Conservation (phyloP, 2,113 vertebrate species). For the Phoxinus phoxinus region DNA sequence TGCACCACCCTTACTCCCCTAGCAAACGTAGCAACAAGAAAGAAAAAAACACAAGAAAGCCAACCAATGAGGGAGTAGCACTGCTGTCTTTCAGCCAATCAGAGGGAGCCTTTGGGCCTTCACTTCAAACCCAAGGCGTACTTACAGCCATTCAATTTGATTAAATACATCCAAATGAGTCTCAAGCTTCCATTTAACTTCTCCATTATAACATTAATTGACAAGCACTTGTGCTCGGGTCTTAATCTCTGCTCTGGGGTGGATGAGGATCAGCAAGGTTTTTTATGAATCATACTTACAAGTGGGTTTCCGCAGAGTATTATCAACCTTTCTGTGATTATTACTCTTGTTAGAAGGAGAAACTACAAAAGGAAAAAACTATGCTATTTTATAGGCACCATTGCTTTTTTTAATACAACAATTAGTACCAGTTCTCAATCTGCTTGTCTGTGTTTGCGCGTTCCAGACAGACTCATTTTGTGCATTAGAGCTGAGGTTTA, state of each 20-base stretch:
- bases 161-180: conserved; percentile 63
- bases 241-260: conserved; percentile 60
- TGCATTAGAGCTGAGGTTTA: background rate
- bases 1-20: background rate
- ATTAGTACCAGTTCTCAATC: background rate
- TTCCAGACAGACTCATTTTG: too few species aligned
- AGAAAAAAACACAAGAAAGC: background rate
- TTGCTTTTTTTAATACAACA: background rate
- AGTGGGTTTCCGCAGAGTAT: background rate
- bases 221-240: conserved; percentile 61
- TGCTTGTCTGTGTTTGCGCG: background rate
- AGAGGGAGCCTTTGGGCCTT: conserved; percentile 19
- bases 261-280: conserved; percentile 30
- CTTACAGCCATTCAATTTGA: conserved; percentile 52
- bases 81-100: background rate
- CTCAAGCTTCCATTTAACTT: conserved; percentile 54
- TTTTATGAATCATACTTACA: conserved; percentile 50
- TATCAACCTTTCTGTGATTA: conserved; percentile 42
- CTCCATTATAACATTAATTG: conserved; percentile 57
- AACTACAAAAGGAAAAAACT: conserved; percentile 16
- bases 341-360: conserved; percentile 38
- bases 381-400: background rate
- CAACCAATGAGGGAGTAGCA: background rate
- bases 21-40: conserved; percentile 24
- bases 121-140: conserved; percentile 35